Evolutionary conservation across 2,113 vertebrate species (phyloP).

Genomic region (Oreotrochilus melanogaster): DNA sequence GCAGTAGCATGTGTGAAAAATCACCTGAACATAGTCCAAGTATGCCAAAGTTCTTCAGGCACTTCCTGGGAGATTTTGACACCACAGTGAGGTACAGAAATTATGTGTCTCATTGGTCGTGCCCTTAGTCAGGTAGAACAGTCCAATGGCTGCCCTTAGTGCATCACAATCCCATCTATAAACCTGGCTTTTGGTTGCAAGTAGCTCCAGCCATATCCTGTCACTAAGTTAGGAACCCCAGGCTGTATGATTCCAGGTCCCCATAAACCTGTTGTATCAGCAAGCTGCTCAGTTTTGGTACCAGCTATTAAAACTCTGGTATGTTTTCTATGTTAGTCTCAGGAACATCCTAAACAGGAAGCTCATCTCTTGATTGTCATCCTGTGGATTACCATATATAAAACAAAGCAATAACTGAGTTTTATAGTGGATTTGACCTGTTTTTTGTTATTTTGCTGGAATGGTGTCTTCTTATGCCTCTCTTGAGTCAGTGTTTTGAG

Average conservation of each 20-base stretch:
- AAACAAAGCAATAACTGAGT: not conserved
- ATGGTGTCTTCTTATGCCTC: fast-evolving
- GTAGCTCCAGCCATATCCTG: not conserved
- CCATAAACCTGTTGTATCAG: not conserved
- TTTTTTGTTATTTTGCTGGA: not conserved
- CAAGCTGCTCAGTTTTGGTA: not conserved
- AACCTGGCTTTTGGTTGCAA: not conserved
- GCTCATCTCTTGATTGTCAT: not conserved
- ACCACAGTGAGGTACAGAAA: not conserved
- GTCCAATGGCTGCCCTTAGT: not conserved
- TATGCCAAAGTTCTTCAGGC: not conserved
- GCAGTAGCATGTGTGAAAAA: not conserved
- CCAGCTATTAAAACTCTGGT: not conserved
- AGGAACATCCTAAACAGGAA: not conserved
- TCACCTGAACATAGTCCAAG: fast-evolving
- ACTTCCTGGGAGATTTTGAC: not conserved
- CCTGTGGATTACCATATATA: not conserved
- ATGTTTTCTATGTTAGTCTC: not conserved
- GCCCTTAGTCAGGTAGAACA: not conserved
- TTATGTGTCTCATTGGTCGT: fast-evolving
- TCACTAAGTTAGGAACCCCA: not conserved
- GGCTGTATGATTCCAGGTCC: not conserved
- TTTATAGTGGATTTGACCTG: not conserved
- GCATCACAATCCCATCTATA: not conserved
- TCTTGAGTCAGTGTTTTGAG: not conserved